A percentile compares a stretch with the other conserved stretches of the same genome.
These are phyloP conservation scores for Heterodera filipjevi DNA, from an alignment of 2,888 invertebrate species.

Conservation along the genomic window DNA sequence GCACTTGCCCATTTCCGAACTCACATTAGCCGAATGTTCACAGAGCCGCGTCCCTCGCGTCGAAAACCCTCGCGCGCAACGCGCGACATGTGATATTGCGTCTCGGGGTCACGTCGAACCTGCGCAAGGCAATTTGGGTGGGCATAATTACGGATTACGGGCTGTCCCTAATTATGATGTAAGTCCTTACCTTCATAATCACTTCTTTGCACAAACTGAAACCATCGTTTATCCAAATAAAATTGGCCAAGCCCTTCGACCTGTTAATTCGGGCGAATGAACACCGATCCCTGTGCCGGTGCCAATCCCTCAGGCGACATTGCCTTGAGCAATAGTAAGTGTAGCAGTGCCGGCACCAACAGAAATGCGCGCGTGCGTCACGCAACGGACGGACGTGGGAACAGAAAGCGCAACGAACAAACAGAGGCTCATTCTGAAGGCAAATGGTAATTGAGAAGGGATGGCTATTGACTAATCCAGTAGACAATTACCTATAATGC, in stretches of 20 bases:
- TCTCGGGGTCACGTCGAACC: conserved; percentile 67
- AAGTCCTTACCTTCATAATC: conserved; percentile 66
- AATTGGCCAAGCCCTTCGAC: too few species aligned
- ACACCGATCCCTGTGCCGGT: conserved; percentile 86
- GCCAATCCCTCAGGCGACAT: conserved; percentile 89
- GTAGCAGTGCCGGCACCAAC: conserved; percentile 91
- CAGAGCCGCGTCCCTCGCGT: conserved; percentile 84
- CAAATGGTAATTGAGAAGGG: background rate
- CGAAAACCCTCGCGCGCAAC: conserved; percentile 83
- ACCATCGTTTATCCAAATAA: background rate
- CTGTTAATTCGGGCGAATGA: conserved; percentile 85
- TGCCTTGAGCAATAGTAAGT: conserved; percentile 89
- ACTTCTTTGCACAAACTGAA: conserved; percentile 76
- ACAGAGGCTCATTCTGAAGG: conserved; percentile 42
- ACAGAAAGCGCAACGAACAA: conserved; percentile 65
- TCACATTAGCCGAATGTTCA: conserved; percentile 79
- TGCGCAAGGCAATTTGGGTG: conserved; percentile 24
- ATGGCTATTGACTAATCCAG: too few species aligned
- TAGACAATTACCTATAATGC: too few species aligned
- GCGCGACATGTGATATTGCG: conserved; percentile 74
- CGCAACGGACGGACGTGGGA: conserved; percentile 67
- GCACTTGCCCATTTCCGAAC: background rate
- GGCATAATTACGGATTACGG: too few species aligned
- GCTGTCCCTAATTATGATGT: too few species aligned
- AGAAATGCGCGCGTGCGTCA: conserved; percentile 80